Percentiles rank a stretch among this genome's conserved stretches.
Evolutionary conservation across 2,797 vertebrate species (phyloP).

Genomic region (Phaenicophaeus curvirostris): DNA sequence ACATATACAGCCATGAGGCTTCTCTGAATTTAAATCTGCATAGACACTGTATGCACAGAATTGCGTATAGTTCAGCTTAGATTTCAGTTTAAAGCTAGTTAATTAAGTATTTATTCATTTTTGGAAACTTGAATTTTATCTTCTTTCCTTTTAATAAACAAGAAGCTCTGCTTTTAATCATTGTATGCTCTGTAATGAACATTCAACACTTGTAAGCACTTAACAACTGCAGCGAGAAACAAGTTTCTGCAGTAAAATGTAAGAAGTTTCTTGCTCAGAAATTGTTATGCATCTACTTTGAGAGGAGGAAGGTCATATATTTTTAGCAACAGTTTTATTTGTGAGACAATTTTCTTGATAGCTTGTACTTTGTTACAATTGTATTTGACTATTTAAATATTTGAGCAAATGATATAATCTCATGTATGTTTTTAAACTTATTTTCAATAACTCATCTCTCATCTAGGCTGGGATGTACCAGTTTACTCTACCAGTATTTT

Average conservation of each 20-base stretch:
- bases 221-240: not conserved
- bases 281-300: not conserved
- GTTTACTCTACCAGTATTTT: not conserved
- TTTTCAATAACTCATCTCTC: not conserved
- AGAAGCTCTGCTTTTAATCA: not conserved
- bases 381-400: not conserved
- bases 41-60: not conserved
- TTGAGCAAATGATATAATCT: not conserved
- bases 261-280: not conserved
- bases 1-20: not conserved
- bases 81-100: not conserved
- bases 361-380: not conserved
- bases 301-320: not conserved
- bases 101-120: not conserved
- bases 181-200: not conserved
- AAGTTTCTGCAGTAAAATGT: accelerated
- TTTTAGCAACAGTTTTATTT: not conserved
- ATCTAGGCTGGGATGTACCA: too few relatives aligned
- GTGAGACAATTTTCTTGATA: not conserved
- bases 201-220: accelerated
- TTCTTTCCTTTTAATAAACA: not conserved
- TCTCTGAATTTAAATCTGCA: not conserved
- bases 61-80: not conserved
- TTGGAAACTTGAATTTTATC: not conserved
- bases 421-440: not conserved